Base-by-base conservation (phyloP, 2,888 invertebrate species). In the Falcaria lacertinaria region DNA sequence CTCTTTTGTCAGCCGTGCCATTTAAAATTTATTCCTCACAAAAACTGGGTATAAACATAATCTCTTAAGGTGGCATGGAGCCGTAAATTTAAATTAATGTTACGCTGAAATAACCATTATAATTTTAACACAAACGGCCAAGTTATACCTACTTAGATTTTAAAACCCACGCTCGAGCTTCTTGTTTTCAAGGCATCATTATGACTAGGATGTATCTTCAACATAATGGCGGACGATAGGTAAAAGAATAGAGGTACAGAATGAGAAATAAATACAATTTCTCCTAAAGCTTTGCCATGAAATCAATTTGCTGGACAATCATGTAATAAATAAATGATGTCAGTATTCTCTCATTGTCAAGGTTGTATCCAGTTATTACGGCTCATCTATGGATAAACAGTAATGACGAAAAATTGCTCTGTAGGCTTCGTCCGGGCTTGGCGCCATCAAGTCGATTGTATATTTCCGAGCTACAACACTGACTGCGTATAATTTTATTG, bases 201-300 rank as follows among this genome's bases (percentile, higher is more conserved):
- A 54, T 54, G 54, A 57, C 60, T 59, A 48, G 45, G 50, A 55
- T 56, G 51, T 56, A 45, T 49, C 52, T 69, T 65, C 63, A 67
- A 73, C 73, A 67, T 71, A 53, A 64, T 59, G 63, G 63, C 67
- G 60, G 61, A 63, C 61, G 68, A 74, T 71, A 65, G 53, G 62
- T 64, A 74, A 77, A 76, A 76, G 7, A 67, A 52, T 63, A 58
- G 48, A 52, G 52, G 57, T 54, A 61, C 60, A 63, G 70, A 70
- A 78, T 74, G 74, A 63, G 74, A 75, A 69, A 65, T 71, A n/a
- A n/a, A n/a, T n/a, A n/a, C n/a, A n/a, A n/a, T n/a, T n/a, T 40
- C 39, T 34, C 42, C 36, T 38, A 40, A 35, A 19, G 19, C 19
- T 4, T 19, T 4, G 19, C 19, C n/a, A n/a, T n/a, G n/a, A n/a